Percentiles rank a stretch among this genome's conserved stretches.
phyloP scores from a whole-genome alignment of 2,113 vertebrate genomes.

The Eleginops maclovinus region DNA sequence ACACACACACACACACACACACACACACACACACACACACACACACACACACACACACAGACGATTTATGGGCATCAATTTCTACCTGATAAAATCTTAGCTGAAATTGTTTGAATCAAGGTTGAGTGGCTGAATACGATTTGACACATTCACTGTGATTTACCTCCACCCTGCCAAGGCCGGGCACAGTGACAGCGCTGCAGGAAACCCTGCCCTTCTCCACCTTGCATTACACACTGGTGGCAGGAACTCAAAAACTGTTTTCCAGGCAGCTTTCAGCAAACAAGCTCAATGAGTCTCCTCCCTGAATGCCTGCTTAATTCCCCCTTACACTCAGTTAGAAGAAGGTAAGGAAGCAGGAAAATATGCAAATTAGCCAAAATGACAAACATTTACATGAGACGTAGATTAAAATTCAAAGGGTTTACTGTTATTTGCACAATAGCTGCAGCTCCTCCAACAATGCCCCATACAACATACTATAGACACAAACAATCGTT shows the following conservation, averaged over 20 bases:
- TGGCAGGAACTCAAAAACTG: slow-evolving; percentile 28
- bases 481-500: too few species aligned
- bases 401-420: too few species aligned
- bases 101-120: background rate
- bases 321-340: background rate
- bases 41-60: background rate
- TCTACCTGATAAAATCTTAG: slow-evolving; percentile 33
- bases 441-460: too few species aligned
- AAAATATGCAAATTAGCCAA: too few species aligned
- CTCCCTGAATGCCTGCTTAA: background rate
- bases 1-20: too few species aligned
- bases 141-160: slow-evolving; percentile 40
- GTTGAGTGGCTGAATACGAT: slow-evolving; percentile 20
- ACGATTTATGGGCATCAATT: slow-evolving; percentile 8
- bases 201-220: slow-evolving; percentile 50
- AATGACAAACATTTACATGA: background rate
- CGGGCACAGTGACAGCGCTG: slow-evolving; percentile 1
- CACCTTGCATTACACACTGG: slow-evolving; percentile 28
- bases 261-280: slow-evolving; percentile 5
- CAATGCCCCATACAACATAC: too few species aligned
- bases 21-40: too few species aligned
- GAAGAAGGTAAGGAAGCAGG: background rate
- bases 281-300: slow-evolving; percentile 1
- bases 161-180: slow-evolving; percentile 26
- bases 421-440: too few species aligned